Base-by-base conservation (phyloP, 2,113 vertebrate species). In the Telmatochromis bifrenatus region DNA sequence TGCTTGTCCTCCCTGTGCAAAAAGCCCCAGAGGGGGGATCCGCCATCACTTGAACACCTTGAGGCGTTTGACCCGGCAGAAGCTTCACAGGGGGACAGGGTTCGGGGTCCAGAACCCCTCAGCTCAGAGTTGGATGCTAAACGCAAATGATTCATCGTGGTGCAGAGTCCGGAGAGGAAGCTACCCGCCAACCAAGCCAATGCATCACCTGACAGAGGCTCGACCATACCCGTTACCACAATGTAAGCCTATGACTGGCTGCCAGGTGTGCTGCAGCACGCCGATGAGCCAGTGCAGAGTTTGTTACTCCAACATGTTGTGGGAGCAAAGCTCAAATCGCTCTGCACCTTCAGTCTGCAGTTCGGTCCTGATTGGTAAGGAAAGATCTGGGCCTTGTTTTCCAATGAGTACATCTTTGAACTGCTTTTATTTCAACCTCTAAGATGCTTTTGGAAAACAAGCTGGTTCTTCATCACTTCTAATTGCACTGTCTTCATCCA, bases 351-450 rank as follows among this genome's bases (percentile, higher is more conserved):
- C 93, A 1, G 88, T 92, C 65, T 95, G 86, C 93, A 87, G 86
- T 81, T 94, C 95, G 1, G 54, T 94, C 8, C n/a, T 92, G n/a
- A 91, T 95, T n/a, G 95, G 95, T 96, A 95, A 96, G 94, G 88
- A 90, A 80, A 68, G 17, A 83, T 73, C 37, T 60, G 73, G 68
- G 10, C 35, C 23, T 83, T 9, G 37, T 81, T 84, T 87, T 9
- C 49, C n/a, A 14, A 58, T 75, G 39, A 13, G 39, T 62, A 45
- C 39, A 60, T 82, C 39, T 60, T 58, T 58, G 53, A 58, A 19
- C 73, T 51, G 5, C 45, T 51, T 51, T 77, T n/a, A 81, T 33
- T 58, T 28, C 12, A 82, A 47, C 23, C 37, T 28, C 7, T 81
- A 33, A 33, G 51, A 47, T 84, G 70, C 83, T 84, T 51, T 53